Conservation (phyloP, 1,140 invertebrate genomes). For the Mycetomoellerius zeteki region DNA sequence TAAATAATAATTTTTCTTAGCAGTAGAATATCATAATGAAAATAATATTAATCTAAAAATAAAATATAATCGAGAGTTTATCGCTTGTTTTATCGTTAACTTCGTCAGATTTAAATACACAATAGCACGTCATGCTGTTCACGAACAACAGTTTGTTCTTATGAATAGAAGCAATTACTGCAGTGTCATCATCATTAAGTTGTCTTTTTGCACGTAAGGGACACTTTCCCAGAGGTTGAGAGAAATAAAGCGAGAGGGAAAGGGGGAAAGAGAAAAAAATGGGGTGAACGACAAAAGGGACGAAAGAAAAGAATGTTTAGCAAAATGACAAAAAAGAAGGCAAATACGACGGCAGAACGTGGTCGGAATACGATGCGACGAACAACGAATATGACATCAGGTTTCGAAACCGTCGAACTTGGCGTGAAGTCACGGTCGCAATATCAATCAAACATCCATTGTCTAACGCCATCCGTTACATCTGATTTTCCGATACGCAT, state of each 20-base stretch:
- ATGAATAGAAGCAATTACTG: conserved; percentile 10
- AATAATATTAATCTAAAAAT: background rate
- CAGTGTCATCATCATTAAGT: conserved; percentile 6
- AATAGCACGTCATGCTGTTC: background rate
- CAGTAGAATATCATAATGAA: background rate
- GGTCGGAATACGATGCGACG: conserved; percentile 56
- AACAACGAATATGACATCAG: conserved; percentile 42
- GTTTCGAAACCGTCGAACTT: conserved; percentile 30
- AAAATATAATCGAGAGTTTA: background rate
- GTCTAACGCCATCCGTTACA: conserved; percentile 21
- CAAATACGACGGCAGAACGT: conserved; percentile 16
- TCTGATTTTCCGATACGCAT: conserved; percentile 35
- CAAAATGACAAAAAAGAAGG: background rate
- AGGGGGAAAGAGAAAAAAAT: background rate
- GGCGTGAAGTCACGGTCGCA: conserved; percentile 61
- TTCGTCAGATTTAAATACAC: background rate
- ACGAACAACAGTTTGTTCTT: conserved; percentile 21
- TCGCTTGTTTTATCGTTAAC: background rate
- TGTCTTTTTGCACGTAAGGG: background rate
- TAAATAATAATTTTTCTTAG: no score
- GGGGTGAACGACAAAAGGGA: background rate
- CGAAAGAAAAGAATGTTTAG: background rate
- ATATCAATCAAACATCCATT: conserved; percentile 70
- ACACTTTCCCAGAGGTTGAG: background rate
- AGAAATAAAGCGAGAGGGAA: background rate